Evolutionary conservation across 2,888 invertebrate species (phyloP).

Genomic region (Mongoloraphidia duomilia): DNA sequence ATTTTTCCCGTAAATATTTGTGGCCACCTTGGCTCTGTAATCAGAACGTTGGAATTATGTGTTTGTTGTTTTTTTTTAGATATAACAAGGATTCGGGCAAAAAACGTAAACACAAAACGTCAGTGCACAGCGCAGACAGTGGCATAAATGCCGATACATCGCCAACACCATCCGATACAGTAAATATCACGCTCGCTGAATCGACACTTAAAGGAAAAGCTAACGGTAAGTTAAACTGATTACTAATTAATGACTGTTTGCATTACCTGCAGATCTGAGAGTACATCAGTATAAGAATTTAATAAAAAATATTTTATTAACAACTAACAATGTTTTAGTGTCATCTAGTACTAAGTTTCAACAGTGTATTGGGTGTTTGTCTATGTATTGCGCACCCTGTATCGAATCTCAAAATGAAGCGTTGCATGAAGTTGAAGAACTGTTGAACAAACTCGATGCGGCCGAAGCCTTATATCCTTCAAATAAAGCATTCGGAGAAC

Average conservation of each 20-base stretch:
- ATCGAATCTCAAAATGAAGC: slow-evolving; percentile 58
- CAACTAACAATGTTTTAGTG: slow-evolving; percentile 19
- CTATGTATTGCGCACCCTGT: slow-evolving; percentile 56
- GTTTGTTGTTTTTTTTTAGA: slow-evolving; percentile 11
- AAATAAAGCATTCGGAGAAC: slow-evolving; percentile 57
- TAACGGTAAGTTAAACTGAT: too few relatives aligned
- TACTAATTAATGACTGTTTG: too few relatives aligned
- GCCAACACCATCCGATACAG: too few relatives aligned
- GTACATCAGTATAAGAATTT: not conserved
- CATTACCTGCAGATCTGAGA: too few relatives aligned
- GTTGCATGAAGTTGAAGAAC: slow-evolving; percentile 53
- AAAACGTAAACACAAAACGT: slow-evolving; percentile 12
- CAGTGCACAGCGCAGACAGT: slow-evolving; percentile 16
- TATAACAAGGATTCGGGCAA: slow-evolving; percentile 13
- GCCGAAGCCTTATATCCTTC: slow-evolving; percentile 77
- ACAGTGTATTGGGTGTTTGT: slow-evolving; percentile 50
- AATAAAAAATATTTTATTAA: not conserved
- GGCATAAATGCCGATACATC: slow-evolving; percentile 6
- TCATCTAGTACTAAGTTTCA: slow-evolving; percentile 4
- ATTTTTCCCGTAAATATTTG: too few relatives aligned
- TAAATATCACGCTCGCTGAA: too few relatives aligned
- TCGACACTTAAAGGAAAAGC: too few relatives aligned
- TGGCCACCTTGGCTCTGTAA: too few relatives aligned
- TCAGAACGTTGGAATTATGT: too few relatives aligned
- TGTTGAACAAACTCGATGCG: slow-evolving; percentile 57